Conservation (phyloP, 2,888 invertebrate genomes). For the Itoplectis maculator region DNA sequence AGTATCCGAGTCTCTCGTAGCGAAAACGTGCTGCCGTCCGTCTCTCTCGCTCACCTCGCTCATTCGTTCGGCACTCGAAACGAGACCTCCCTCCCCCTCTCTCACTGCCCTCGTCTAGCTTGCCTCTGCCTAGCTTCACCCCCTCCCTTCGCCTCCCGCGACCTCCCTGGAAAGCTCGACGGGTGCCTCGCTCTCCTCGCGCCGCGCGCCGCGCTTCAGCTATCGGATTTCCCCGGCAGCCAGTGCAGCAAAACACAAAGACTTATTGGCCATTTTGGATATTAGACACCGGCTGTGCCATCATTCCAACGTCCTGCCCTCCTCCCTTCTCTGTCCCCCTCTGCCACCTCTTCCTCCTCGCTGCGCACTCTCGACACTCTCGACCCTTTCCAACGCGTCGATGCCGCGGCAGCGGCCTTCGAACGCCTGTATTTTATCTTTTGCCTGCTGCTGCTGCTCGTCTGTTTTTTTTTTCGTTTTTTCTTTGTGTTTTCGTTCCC, state of each 20-base stretch:
- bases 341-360: slow-evolving; percentile 6
- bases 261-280: slow-evolving; percentile 68
- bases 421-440: slow-evolving; percentile 50
- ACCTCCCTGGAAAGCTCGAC: slow-evolving; percentile 37
- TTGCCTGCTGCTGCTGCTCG: not conserved
- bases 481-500: not conserved
- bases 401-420: slow-evolving; percentile 32
- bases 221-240: slow-evolving; percentile 58
- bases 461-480: slow-evolving; percentile 21
- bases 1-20: slow-evolving; percentile 17
- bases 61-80: slow-evolving; percentile 65
- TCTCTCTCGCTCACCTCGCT: slow-evolving; percentile 49
- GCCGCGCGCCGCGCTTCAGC: slow-evolving; percentile 45
- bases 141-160: slow-evolving; percentile 2
- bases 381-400: slow-evolving; percentile 42
- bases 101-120: slow-evolving; percentile 27
- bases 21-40: slow-evolving; percentile 40
- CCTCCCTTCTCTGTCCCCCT: slow-evolving; percentile 3
- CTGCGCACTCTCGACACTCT: slow-evolving; percentile 16
- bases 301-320: slow-evolving; percentile 50
- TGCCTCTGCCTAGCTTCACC: slow-evolving; percentile 24
- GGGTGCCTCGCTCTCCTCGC: slow-evolving; percentile 43
- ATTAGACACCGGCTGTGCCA: slow-evolving; percentile 64
- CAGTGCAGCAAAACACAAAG: slow-evolving; percentile 64
- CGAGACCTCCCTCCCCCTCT: slow-evolving; percentile 46